Base-by-base conservation (phyloP, 1,140 invertebrate genomes). In the Drosophila fuyamai region DNA sequence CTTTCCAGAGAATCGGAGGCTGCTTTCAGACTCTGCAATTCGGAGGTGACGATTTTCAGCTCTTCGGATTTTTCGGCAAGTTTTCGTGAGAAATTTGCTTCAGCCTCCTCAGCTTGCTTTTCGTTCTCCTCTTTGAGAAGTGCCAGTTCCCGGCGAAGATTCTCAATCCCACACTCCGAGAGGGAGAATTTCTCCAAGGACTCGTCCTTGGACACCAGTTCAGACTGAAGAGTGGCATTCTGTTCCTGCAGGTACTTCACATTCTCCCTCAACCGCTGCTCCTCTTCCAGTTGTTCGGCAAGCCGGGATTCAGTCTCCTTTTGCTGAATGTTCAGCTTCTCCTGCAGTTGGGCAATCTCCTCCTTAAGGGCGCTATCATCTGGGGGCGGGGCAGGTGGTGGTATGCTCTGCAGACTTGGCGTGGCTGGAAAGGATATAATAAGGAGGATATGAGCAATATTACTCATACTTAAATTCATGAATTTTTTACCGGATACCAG, bases 241-340 rank as follows among this genome's bases (percentile, higher is more conserved):
- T 92, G 70, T 0, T 71, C 70, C 58, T 94, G 91, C 13, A 93
- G 79, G n/a, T 93, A 93, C 1, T 93, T 92, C 0, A 94, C 92
- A 41, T 94, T 94, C 9, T 94, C 89, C 5, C 76, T 65, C 23
- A 92, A 54, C 0, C 80, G 72, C 35, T 82, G 59, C 70, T 92
- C 76, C 53, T 88, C 89, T 40, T 91, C 89, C 29, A 67, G 53
- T 8, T 65, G 90, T 35, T 93, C 93, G 1, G 92, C 92, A 9
- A 86, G 63, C 38, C 93, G 92, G 14, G 72, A 55, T 16, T 79
- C 76, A 1, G 35, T 44, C 5, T 71, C 55, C 44, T 73, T 61
- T 57, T 71, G 58, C 56, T 84, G 75, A 13, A 32, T 61, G 13
- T 70, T 81, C 5, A 94, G 35, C 53, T 92, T 91, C 6, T 92